Evolutionary conservation across 2,888 invertebrate species (phyloP), one percentile per base, ranked within the genome.

Genomic region (Chrysina gloriosa): DNA sequence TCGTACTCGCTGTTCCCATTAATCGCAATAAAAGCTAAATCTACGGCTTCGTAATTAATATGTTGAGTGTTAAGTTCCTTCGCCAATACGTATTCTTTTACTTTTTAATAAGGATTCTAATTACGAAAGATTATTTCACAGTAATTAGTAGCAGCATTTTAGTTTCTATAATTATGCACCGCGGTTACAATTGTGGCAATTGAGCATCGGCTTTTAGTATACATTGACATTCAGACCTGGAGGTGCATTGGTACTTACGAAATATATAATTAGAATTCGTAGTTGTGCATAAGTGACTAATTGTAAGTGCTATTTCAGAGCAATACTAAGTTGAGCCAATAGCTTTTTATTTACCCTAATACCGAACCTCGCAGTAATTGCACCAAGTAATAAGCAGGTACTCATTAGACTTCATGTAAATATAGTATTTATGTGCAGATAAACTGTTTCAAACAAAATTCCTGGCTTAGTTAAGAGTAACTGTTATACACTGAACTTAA

Each of bases 101-200:
- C 25, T 29, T 11, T 34, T 50, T 27, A 50, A 50, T 50, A 50
- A 50, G 29, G 27, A 50, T 50, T 50, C 50, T 50, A 50, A 50
- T 50, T 50, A 50, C 50, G 50, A 50, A 50, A 50, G 50, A 50
- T 50, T 50, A 50, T 50, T 50, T 50, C 27, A 50, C 27, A 6
- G 50, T 27, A 50, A 50, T 50, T 50, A 50, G 27, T 50, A 16
- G 29, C 29, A 6, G 16, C 16, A 50, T 50, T 50, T 50, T 50
- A 50, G 50, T 50, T 50, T 29, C 9, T 50, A 16, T 50, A 50
- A 50, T 50, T 50, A 29, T 29, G 27, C 21, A 50, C 11, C 27
- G 29, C 29, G 50, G 9, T 50, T 50, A 29, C 50, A 27, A 27
- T 27, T 50, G 50, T 50, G 29, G 50, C 14, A 27, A 50, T 50